Base-by-base conservation (phyloP, 2,113 vertebrate genomes). In the Centropristis striata region DNA sequence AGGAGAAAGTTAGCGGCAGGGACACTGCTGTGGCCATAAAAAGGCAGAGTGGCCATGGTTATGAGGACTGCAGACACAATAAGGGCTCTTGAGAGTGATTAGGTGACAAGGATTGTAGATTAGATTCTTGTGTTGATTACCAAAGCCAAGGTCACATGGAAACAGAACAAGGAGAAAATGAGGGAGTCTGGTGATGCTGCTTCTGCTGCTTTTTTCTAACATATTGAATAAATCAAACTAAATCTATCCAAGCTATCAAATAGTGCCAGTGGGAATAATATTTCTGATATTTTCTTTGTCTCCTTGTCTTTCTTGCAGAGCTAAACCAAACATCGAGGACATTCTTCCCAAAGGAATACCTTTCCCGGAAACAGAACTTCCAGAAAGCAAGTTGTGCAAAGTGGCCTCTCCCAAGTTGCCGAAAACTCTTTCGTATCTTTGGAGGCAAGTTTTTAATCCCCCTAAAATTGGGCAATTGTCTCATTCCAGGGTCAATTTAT, bases 401-500 rank as follows among this genome's bases (percentile, higher is more conserved):
- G 66, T 95, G 94, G 94, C 93, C 94, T 57, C 93, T 95, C 0
- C 93, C 93, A 0, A 95, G 93, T 81, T 94, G 93, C 71, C 82
- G 92, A 11, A 94, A 92, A 70, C 85, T 93, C 50, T 93, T 94
- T 54, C 89, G 86, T 20, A 92, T 94, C 39, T 94, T 94, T 81
- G 92, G 93, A 88, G 92, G 94, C 85, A 81, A 88, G 89, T 88
- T 61, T 39, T 49, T 39, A 20, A 61, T 47, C 59, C 3, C 16
- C 14, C 18, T 4, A 8, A 21, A 27, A 36, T 41, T 32, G 6
- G 0, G 6, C 55, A 41, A 44, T 50, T 23, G 0, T 63, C 11
- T 67, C 28, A 41, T 8, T n/a, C n/a, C n/a, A n/a, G 4, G 13
- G 42, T 67, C 7, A 36, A 2, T 49, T 36, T 1, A 32, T 28